Conservation (phyloP, 2,113 vertebrate genomes). For the Echinops telfairi region DNA sequence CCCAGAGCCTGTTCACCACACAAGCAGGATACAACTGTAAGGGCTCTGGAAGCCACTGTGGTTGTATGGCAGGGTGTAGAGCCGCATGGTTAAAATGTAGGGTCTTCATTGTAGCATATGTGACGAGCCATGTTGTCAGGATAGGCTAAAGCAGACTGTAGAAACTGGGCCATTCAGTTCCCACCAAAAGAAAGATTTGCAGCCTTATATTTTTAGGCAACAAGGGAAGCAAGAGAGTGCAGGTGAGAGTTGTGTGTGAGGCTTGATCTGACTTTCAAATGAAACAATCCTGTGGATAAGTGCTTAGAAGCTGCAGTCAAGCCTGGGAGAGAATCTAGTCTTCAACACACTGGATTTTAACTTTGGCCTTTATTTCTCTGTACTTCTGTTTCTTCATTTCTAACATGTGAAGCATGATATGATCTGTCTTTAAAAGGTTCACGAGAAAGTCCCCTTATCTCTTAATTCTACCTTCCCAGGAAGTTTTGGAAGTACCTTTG, state of each 20-base stretch:
- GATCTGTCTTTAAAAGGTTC: constrained; percentile 4
- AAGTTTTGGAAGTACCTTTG: no score
- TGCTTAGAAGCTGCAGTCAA: not conserved
- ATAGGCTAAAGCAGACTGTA: not conserved
- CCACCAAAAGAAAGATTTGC: not conserved
- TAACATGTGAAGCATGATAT: not conserved
- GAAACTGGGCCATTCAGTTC: not conserved
- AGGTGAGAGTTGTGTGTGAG: not conserved
- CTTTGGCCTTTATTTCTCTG: not conserved
- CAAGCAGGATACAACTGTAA: not conserved
- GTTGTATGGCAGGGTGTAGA: not conserved
- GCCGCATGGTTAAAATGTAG: not conserved
- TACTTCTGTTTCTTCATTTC: not conserved
- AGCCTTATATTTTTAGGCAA: not conserved
- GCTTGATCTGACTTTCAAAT: not conserved
- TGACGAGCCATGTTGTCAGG: not conserved
- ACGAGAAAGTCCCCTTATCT: no score
- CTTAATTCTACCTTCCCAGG: no score
- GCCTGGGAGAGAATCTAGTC: not conserved
- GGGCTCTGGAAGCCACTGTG: not conserved
- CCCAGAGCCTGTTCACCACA: not conserved
- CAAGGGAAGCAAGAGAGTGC: not conserved
- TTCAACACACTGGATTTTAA: constrained; percentile 20
- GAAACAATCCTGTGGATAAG: not conserved
- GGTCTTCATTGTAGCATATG: not conserved